Evolutionary conservation across 2,888 invertebrate species (phyloP).

Genomic region (Metacarcinus magister): DNA sequence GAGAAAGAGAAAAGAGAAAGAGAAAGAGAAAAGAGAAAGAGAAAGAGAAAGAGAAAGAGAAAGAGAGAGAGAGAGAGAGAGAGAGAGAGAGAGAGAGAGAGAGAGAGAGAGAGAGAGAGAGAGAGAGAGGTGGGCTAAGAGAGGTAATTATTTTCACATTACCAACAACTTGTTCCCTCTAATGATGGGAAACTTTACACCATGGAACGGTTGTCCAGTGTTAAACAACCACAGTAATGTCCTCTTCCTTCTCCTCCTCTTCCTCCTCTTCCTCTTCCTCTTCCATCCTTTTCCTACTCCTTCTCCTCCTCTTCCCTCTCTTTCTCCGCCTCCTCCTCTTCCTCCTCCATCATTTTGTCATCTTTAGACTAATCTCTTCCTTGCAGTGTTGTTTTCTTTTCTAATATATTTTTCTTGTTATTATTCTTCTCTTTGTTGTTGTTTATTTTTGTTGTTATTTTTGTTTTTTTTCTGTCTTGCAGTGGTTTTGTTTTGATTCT

Average conservation of each 20-base stretch:
- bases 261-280: slow-evolving; percentile 35
- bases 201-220: too few relatives aligned
- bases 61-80: too few relatives aligned
- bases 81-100: background rate
- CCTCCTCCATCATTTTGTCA: background rate
- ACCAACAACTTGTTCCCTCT: background rate
- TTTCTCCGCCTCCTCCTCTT: background rate
- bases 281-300: background rate
- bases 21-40: too few relatives aligned
- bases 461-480: too few relatives aligned
- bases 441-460: too few relatives aligned
- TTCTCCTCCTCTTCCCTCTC: background rate
- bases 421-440: too few relatives aligned
- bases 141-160: slow-evolving; percentile 17
- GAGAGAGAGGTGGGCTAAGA: background rate
- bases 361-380: background rate
- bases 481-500: too few relatives aligned
- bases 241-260: background rate
- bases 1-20: too few relatives aligned
- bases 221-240: background rate
- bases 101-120: slow-evolving; percentile 6
- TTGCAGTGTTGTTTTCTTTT: background rate
- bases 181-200: background rate
- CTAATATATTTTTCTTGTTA: background rate
- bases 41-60: too few relatives aligned